Evolutionary conservation across 2,888 invertebrate genomes (phyloP), one percentile per base, ranked within the genome.

Genomic region (Leptinotarsa juncta): DNA sequence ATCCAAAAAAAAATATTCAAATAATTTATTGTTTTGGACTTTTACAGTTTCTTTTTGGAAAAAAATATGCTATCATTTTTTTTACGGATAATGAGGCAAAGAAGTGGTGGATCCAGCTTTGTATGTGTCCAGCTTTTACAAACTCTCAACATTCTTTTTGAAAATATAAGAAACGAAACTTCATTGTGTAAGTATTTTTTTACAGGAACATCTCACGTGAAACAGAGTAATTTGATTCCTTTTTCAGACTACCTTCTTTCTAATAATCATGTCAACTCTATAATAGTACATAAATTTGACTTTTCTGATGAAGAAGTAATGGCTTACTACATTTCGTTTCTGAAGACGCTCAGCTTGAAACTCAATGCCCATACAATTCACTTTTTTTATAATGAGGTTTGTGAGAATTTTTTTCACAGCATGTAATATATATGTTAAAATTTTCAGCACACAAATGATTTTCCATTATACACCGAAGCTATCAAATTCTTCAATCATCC

Each of bases 271-370:
- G 98, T 99, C 55, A 99, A 99, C 89, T 97, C 97, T 67, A 99
- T 99, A 86, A 99, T 99, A 87, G 97, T 98, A 71, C 99, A 99
- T 89, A 98, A 98, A 89, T 99, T 99, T 91, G 99, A 99, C 89
- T 98, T 99, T 87, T 97, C 97, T 3, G 99, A 99, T 89, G 99
- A 99, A 89, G 99, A 99, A 91, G 98, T 99, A 67, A 98, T 99
- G 97, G 98, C 99, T 2, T 99, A 99, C 88, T 99, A 99, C 88
- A 99, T 99, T 86, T 97, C 99, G 68, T 99, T 99, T 88, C 89
- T 99, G 81, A 99, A 99, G 89, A 99, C 99, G 0, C 90, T 99
- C 71, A 99, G 99, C 83, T 90, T 99, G 73, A 99, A 99, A 89
- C 90, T 99, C 70, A 99, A 99, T 89, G 94, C 95, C 79, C 97